A percentile compares a stretch with the other conserved stretches of the same genome.
phyloP scores from a whole-genome alignment of 2,113 vertebrate species.

The Istiophorus platypterus region DNA sequence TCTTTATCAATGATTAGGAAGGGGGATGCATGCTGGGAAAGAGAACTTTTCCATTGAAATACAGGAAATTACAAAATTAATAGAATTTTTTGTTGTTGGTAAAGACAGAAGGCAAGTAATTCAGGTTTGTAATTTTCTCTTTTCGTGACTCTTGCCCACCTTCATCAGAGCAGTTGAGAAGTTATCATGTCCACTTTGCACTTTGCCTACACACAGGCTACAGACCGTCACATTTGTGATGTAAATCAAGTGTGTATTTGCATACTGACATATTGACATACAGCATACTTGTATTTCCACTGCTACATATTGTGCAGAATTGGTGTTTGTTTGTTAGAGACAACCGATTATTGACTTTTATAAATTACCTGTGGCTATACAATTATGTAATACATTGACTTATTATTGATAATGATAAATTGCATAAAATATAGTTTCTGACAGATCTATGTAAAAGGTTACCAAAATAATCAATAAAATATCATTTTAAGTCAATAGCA shows the following conservation, averaged over 20 bases:
- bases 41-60: neutral
- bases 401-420: neutral
- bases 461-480: neutral
- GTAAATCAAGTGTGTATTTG: neutral
- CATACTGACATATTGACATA: neutral
- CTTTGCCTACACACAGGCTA: neutral
- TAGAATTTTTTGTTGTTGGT: neutral
- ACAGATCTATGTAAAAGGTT: no score
- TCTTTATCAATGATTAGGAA: constrained; percentile 7
- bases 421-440: no score
- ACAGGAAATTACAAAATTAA: neutral
- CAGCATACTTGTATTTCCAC: no score
- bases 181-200: neutral
- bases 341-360: neutral
- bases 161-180: neutral
- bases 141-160: neutral
- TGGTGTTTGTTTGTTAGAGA: neutral
- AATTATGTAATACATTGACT: neutral
- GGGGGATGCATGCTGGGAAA: neutral
- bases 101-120: neutral
- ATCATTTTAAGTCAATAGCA: neutral
- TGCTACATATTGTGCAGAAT: neutral
- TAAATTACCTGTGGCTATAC: neutral
- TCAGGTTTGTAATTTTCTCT: neutral
- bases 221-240: neutral